phyloP scores from a whole-genome alignment of 1,140 invertebrate genomes.

The Nasonia giraulti region DNA sequence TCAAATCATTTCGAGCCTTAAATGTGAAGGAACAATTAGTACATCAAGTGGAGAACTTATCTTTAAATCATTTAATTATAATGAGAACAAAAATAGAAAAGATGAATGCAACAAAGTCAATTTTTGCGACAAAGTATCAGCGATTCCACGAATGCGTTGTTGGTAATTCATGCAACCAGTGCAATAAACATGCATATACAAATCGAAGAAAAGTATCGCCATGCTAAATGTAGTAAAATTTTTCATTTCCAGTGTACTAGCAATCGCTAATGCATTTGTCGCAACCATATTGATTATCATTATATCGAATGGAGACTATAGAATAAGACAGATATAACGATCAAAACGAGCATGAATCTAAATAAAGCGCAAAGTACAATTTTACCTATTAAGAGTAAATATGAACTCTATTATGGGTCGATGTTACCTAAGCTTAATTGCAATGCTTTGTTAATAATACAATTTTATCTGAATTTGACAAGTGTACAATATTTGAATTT shows the following conservation, averaged over 20 bases:
- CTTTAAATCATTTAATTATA: neutral
- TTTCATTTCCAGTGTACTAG: neutral
- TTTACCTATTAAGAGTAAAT: neutral
- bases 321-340: too few species aligned
- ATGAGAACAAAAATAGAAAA: neutral
- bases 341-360: too few species aligned
- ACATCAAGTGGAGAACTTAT: neutral
- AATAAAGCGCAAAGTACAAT: neutral
- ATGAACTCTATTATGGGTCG: too few species aligned
- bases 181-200: too few species aligned
- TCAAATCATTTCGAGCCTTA: slow-evolving; percentile 83
- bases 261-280: slow-evolving; percentile 23
- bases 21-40: slow-evolving; percentile 49
- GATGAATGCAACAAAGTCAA: neutral
- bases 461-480: neutral
- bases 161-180: too few species aligned
- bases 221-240: too few species aligned
- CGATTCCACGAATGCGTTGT: too few species aligned
- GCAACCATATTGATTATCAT: neutral
- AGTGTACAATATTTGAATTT: neutral
- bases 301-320: too few species aligned
- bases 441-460: neutral
- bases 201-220: too few species aligned
- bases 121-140: too few species aligned
- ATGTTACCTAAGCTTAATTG: slow-evolving; percentile 1